These are phyloP conservation scores for Geophilus truncorum DNA, from an alignment of 2,888 invertebrate species.

Conservation along the genomic window DNA sequence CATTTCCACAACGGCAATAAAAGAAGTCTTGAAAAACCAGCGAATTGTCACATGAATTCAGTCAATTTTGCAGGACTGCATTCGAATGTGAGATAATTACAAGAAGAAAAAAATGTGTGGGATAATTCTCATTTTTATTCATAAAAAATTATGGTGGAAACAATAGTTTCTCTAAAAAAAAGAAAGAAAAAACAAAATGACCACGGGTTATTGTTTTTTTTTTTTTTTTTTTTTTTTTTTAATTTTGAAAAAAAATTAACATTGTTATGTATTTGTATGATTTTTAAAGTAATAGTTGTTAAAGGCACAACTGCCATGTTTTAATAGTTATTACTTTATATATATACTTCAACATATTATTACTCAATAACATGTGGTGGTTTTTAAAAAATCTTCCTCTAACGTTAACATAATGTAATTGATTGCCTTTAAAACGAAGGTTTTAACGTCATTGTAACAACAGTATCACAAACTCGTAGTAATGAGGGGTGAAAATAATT, in stretches of 20 bases:
- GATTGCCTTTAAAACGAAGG: not conserved
- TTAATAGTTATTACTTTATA: not conserved
- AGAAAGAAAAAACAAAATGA: not conserved
- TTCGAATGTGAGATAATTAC: not conserved
- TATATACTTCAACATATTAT: not conserved
- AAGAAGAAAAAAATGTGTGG: not conserved
- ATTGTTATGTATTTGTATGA: too few species aligned
- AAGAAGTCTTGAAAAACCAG: not conserved
- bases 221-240: not conserved
- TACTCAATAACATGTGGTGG: not conserved
- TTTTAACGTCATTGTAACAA: not conserved
- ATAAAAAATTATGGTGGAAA: not conserved
- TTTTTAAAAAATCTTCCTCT: not conserved
- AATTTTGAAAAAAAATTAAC: not conserved
- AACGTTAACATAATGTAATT: not conserved
- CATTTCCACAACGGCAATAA: not conserved
- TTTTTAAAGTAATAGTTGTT: too few species aligned
- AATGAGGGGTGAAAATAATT: not conserved
- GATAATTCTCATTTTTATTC: not conserved
- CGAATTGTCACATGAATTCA: not conserved
- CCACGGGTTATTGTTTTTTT: too few species aligned
- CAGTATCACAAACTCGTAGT: not conserved
- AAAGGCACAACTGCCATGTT: not conserved
- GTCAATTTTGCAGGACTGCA: not conserved
- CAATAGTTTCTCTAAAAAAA: not conserved